These are phyloP conservation scores for Cheumatopsyche charites DNA, from an alignment of 1,140 invertebrate species.

Conservation along the genomic window DNA sequence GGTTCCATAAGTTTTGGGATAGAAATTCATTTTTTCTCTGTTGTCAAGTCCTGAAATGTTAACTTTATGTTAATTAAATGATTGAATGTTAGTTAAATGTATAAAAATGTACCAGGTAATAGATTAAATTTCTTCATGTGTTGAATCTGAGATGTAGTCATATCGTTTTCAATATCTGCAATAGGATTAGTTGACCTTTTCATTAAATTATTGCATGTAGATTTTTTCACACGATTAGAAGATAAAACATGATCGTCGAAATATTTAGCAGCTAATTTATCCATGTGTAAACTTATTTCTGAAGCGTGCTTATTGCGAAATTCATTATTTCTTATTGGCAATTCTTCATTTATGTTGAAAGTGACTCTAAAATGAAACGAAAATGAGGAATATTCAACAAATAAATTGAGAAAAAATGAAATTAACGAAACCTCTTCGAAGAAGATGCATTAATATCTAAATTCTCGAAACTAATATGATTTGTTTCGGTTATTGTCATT, in stretches of 20 bases:
- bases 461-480: not conserved
- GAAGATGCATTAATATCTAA: not conserved
- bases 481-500: not conserved
- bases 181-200: not conserved
- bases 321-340: not conserved
- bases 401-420: not conserved
- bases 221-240: not conserved
- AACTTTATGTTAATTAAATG: not conserved
- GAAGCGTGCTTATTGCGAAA: not conserved
- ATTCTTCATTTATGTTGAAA: not conserved
- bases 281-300: constrained; percentile 25
- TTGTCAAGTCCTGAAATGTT: not conserved
- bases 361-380: constrained; percentile 15
- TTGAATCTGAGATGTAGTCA: constrained; percentile 9
- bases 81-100: not conserved
- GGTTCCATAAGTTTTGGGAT: not conserved
- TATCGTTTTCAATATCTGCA: constrained; percentile 14
- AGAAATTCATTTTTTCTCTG: not conserved
- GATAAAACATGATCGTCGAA: not conserved
- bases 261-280: constrained; percentile 29
- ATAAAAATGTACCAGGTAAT: constrained; percentile 11
- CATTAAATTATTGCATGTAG: too few species aligned
- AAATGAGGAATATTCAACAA: not conserved
- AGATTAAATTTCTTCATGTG: constrained; percentile 30
- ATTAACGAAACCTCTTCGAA: constrained; percentile 2